Evolutionary conservation across 2,113 vertebrate species (phyloP), one percentile per base, ranked within the genome.

Genomic region (Lanius collurio): DNA sequence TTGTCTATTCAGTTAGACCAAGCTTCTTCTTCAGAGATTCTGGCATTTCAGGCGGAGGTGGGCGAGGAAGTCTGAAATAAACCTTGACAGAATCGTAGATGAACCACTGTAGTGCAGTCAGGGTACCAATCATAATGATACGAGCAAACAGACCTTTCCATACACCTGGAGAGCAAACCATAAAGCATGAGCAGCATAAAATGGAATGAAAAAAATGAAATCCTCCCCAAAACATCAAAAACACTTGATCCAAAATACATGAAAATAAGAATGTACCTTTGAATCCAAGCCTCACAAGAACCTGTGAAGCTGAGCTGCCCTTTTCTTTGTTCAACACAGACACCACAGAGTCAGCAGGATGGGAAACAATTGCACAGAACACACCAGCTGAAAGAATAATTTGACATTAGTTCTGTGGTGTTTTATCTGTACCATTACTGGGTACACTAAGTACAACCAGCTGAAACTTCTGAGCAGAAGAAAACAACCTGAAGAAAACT

Each of bases 121-220:
- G 97, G 17, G 99, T 99, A 96, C 99, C 99, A n/a, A 99, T 99
- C 99, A 99, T 99, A 95, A 99, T 99, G 98, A 99, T 99, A 98
- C 99, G 99, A 70, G 99, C 99, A 16, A 99, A 97, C 8, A 99
- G 98, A 68, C 99, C 99, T 97, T 99, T 99, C 99, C 99, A 99
- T 46, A 99, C 99, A 89, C 99, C 99, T 99, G 94, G 5, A 80
- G 62, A 88, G 92, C 31, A 96, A 30, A 96, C 79, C 15, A 83
- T 3, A 71, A 65, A 76, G 21, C 41, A 39, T 27, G 9, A 93
- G 62, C 6, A 71, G 15, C 7, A 0, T 47, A 78, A 85, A 62
- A 47, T 52, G 46, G 47, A 31, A 55, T 14, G 7, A 11, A 47
- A 49, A 49, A 37, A 24, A 39, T 8, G 0, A 49, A 50, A 46